Percentiles rank a stretch among this genome's conserved stretches.
These are phyloP conservation scores for Zeuzera pyrina DNA, from an alignment of 2,888 invertebrate genomes.

Conservation along the genomic window DNA sequence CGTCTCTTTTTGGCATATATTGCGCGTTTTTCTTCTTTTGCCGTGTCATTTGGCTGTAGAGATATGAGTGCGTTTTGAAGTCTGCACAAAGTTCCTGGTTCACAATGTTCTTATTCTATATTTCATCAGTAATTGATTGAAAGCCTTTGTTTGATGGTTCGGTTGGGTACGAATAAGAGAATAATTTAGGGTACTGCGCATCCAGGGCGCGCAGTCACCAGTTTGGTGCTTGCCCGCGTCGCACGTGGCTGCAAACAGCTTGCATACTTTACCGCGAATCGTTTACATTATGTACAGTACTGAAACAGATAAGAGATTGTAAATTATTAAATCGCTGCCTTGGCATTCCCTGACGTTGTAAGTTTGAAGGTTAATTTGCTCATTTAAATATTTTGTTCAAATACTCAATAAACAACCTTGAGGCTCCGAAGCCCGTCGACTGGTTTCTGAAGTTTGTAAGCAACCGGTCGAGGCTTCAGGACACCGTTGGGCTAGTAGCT, in stretches of 20 bases:
- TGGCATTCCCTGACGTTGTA: no score
- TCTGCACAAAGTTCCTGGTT: slow-evolving; percentile 18
- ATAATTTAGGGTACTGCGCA: slow-evolving; percentile 57
- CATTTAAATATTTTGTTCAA: no score
- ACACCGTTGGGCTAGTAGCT: no score
- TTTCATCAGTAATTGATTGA: slow-evolving; percentile 54
- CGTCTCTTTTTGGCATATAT: slow-evolving; percentile 59
- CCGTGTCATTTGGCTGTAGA: slow-evolving; percentile 65
- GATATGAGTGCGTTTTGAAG: slow-evolving; percentile 48
- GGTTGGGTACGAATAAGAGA: slow-evolving; percentile 48
- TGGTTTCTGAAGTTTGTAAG: no score
- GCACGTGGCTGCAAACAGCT: slow-evolving; percentile 44
- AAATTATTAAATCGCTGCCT: no score
- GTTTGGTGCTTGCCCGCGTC: slow-evolving; percentile 24
- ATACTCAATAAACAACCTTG: no score
- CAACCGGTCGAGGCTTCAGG: no score
- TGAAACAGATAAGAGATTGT: no score
- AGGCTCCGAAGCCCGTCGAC: no score
- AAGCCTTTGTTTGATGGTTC: slow-evolving; percentile 58
- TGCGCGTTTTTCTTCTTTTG: slow-evolving; percentile 72
- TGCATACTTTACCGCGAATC: slow-evolving; percentile 39
- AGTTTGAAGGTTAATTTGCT: no score
- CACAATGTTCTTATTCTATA: no score
- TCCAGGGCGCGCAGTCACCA: slow-evolving; percentile 53
- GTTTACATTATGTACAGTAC: slow-evolving; percentile 32